A percentile compares a stretch with the other conserved stretches of the same genome.
phyloP scores from a whole-genome alignment of 2,888 invertebrate genomes.

The Oscheius sp. region DNA sequence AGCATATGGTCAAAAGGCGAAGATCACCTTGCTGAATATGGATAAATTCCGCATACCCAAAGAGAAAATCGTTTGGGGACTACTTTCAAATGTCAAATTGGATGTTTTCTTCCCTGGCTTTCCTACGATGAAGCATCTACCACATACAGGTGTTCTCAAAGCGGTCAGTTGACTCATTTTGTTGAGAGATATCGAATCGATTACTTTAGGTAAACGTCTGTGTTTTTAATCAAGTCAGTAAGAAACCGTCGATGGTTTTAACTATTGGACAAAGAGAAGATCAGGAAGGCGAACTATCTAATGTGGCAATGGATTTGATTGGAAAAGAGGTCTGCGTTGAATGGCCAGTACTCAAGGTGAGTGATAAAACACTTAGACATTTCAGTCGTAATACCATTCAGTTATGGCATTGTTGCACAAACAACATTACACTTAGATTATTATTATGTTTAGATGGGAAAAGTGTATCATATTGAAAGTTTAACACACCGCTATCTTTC shows the following conservation, averaged over 20 bases:
- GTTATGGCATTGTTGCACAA: too few relatives aligned
- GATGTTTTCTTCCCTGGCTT: conserved; percentile 87
- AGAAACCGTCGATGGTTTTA: conserved; percentile 85
- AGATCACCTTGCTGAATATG: conserved; percentile 66
- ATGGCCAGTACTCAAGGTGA: conserved; percentile 91
- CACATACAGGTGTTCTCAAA: conserved; percentile 78
- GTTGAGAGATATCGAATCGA: too few relatives aligned
- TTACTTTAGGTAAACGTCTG: conserved; percentile 77
- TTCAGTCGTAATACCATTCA: too few relatives aligned
- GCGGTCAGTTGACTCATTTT: too few relatives aligned
- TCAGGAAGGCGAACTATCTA: conserved; percentile 64
- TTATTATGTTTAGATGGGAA: conserved; percentile 27
- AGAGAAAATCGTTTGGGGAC: conserved; percentile 76
- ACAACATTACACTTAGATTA: too few relatives aligned
- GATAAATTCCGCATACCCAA: conserved; percentile 70
- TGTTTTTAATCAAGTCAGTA: conserved; percentile 87
- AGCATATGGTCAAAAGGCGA: conserved; percentile 38
- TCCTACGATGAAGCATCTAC: conserved; percentile 86
- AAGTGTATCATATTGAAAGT: conserved; percentile 40
- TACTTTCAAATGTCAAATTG: conserved; percentile 78
- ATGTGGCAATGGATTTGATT: conserved; percentile 78
- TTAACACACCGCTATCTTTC: conserved; percentile 32
- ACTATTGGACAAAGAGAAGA: conserved; percentile 73
- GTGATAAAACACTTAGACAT: too few relatives aligned
- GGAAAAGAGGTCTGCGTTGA: conserved; percentile 83